Base-by-base conservation (phyloP, 1,140 invertebrate genomes). In the Harlomillsia oculata region DNA sequence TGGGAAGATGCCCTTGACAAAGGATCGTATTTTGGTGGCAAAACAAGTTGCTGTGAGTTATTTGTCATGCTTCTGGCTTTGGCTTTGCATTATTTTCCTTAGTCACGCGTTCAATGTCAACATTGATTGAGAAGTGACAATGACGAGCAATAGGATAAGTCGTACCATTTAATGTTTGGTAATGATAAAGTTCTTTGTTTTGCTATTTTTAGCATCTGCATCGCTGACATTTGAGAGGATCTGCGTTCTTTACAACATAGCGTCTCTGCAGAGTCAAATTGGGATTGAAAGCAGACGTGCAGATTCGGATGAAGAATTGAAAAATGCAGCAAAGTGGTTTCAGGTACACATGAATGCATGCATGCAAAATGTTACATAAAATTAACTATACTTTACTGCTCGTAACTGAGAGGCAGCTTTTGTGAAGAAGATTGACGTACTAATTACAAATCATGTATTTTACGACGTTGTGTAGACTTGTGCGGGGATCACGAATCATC, bases 1-100 rank as follows among this genome's bases (percentile, higher is more conserved):
- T 99, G 96, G 95, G 94, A 96, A 72, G 93, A 98, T 84, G 95
- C 96, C 3, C 98, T 99, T 74, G 92, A 96, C 70, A 90, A 89
- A 69, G 89, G 89, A 40, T 87, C 87, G 6, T 81, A 97, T 62
- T 97, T 99, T 76, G 87, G 87, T 56, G 88, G 87, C 52, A 84
- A 88, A 71, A 85, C 87, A 63, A 92, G 87, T 72, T 75, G 97
- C 50, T 92, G 90, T 96, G 80, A 80, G 82, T 78, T 57, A 53
- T 11, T 11, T 50, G 41, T 26, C 43, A 25, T 45, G 9, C 13
- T 13, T 20, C 8, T 9, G 9, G 40, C 18, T 14, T 43, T 13
- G 18, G 18, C 9, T 11, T 9, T 14, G 20, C 40, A 20, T 43
- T 43, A 43, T 20, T 43, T 9, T 11, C 13, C 9, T 18, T 13